Evolutionary conservation across 2,113 vertebrate genomes (phyloP), one percentile per base, ranked within the genome.

Genomic region (Candoia aspera): DNA sequence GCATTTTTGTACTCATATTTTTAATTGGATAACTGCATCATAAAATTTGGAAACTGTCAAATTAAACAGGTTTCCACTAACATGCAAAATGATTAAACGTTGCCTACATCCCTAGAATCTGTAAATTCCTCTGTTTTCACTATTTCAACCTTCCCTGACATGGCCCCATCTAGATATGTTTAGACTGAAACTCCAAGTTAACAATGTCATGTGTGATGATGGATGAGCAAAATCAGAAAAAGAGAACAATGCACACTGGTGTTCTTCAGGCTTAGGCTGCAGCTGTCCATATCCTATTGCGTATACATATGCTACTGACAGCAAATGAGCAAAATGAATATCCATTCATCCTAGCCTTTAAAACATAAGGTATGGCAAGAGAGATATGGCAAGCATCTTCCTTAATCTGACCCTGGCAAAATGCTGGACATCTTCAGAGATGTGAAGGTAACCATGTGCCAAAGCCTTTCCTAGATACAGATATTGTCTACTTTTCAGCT

Each of bases 401-500:
- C 19, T 46, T 58, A 42, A 49, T 54, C 1, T 46, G 37, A 68
- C 54, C 6, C 19, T n/a, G 4, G 23, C 37, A n/a, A 84, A 62
- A 64, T 84, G 24, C 86, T 88, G 49, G 23, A 46, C 46, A 4
- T 64, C 64, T 55, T 49, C 24, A 54, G 19, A 19, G 19, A 19
- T 0, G 0, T 89, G 29, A 62, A 42, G 11, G 26, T 2, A 1
- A 0, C 19, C 23, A 42, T 0, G 0, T 33, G 4, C 46, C 33
- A 60, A 83, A 24, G 79, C 13, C 26, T 24, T 60, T 17, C 42
- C 55, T 49, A 37, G 6, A 79, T 88, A 9, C 15, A 53, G n/a
- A 59, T 8, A 84, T 6, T 0, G 1, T 2, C 33, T 79, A 29
- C 5, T 19, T 90, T 58, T 83, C 37, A n/a, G n/a, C n/a, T 5